Evolutionary conservation across 2,113 vertebrate genomes (phyloP), one percentile per base, ranked within the genome.

Genomic region (Paraplagusia blochii): DNA sequence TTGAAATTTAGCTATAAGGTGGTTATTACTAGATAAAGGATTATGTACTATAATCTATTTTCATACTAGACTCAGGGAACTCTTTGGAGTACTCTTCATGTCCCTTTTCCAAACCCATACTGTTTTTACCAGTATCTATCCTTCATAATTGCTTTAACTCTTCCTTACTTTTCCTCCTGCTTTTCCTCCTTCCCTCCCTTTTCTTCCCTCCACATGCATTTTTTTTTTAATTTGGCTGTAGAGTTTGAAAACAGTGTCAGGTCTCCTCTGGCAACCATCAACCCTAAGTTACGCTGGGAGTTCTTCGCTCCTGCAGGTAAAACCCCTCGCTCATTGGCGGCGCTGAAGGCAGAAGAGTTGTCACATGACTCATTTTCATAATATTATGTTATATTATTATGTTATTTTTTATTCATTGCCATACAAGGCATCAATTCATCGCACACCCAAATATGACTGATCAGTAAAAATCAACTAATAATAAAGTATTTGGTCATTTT

Each of bases 261-360:
- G 58, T 77, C 91, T 79, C 85, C 90, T 12, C 85, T 92, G 82
- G 90, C 92, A 88, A 88, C 91, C 87, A 89, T 90, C 90, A 95
- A 93, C 90, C 88, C 83, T 90, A 93, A 93, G 89, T 93, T 91
- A 82, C 93, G 95, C 60, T 92, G 88, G 80, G 93, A 91, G 74
- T 96, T 97, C 94, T 97, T 97, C 93, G 90, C 89, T 1, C 88
- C 75, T 68, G 81, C 94, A 97, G 95, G 95, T 97, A 96, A 96
- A 91, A 44, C 8, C 47, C 4, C 53, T 22, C 60, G 39, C 49
- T 71, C 40, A 53, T 58, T 49, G 36, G 67, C 52, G 69, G 63
- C 55, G 69, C 54, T 58, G 14, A 34, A 74, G 49, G 6, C 51
- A 45, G 22, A n/a, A n/a, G n/a, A n/a, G n/a, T 36, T 38, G 38